Evolutionary conservation across 2,113 vertebrate species (phyloP).

Genomic region (Marmota monax): DNA sequence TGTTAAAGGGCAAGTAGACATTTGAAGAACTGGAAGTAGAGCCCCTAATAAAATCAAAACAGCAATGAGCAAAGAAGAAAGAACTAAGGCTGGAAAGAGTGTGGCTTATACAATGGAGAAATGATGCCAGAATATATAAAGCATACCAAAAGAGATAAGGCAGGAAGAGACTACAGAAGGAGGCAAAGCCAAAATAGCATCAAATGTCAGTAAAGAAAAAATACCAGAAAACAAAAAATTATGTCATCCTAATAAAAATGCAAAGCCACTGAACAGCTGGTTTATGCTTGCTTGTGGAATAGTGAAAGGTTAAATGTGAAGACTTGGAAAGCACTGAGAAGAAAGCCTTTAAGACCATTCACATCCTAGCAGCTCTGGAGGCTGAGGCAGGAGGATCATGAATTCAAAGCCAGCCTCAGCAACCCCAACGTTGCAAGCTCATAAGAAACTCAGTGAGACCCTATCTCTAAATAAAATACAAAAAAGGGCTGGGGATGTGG

Average conservation of each 20-base stretch:
- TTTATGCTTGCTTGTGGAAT: too few species aligned
- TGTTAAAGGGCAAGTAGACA: not conserved
- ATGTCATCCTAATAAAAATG: not conserved
- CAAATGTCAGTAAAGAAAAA: not conserved
- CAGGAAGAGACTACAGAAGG: not conserved
- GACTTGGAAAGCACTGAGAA: not conserved
- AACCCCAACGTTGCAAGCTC: too few species aligned
- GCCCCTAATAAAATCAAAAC: not conserved
- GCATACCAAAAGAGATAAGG: not conserved
- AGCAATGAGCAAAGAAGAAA: conserved; percentile 3
- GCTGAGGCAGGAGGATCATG: too few species aligned
- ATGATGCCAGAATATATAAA: not conserved
- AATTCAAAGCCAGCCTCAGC: too few species aligned
- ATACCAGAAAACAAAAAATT: not conserved
- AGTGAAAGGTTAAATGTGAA: not conserved
- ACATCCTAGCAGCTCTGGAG: too few species aligned
- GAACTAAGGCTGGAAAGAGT: not conserved
- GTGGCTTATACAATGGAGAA: not conserved
- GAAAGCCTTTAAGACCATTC: not conserved
- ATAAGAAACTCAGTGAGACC: too few species aligned
- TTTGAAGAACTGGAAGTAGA: not conserved
- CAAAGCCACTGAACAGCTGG: not conserved
- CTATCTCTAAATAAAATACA: too few species aligned
- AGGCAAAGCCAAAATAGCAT: not conserved
- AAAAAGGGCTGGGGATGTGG: too few species aligned